These are phyloP conservation scores for Spodoptera exigua DNA, from an alignment of 2,888 invertebrate species.

Conservation along the genomic window DNA sequence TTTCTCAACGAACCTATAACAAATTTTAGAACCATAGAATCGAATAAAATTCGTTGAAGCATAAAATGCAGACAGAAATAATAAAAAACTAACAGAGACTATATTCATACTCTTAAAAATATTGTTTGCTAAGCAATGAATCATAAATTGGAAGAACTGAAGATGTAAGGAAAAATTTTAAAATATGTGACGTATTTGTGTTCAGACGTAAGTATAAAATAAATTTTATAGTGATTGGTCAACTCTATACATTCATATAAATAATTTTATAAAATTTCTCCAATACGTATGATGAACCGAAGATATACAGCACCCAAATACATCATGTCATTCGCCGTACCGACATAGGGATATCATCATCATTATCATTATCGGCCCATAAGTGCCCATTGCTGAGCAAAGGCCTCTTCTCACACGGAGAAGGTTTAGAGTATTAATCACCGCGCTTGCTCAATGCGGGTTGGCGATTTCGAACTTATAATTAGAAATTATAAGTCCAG, in stretches of 20 bases:
- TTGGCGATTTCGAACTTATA: no score
- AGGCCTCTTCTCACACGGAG: no score
- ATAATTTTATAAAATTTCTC: slow-evolving; percentile 31
- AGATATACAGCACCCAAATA: no score
- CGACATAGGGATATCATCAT: no score
- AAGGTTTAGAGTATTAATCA: no score
- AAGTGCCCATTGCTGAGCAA: no score
- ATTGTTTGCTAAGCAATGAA: neutral
- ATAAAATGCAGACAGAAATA: neutral
- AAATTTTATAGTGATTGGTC: slow-evolving; percentile 30
- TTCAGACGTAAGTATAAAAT: slow-evolving; percentile 12
- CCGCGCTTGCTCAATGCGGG: no score
- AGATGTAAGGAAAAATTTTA: slow-evolving; percentile 17
- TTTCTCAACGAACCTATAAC: neutral
- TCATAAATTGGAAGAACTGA: slow-evolving; percentile 1
- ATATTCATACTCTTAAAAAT: neutral
- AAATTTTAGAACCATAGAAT: neutral
- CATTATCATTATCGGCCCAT: no score
- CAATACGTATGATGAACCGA: slow-evolving; percentile 7
- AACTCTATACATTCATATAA: slow-evolving; percentile 1
- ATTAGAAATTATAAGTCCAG: no score
- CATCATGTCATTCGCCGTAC: no score
- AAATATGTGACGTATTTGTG: slow-evolving; percentile 3
- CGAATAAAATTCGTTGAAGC: no score
- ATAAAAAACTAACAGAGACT: neutral